phyloP scores from a whole-genome alignment of 2,888 invertebrate genomes.

The Xylophagus ater region DNA sequence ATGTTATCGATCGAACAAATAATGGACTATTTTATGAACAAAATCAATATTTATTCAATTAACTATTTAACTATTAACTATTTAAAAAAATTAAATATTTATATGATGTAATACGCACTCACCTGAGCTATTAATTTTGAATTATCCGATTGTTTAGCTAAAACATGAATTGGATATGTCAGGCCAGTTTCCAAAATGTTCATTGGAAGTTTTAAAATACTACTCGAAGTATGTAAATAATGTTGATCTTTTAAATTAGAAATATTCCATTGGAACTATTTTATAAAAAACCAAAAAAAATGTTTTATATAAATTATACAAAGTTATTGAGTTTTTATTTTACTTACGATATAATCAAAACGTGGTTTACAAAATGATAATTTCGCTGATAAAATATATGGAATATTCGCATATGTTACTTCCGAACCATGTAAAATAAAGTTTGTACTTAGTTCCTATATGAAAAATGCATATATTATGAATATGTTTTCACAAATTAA shows the following conservation, averaged over 20 bases:
- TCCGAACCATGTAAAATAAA: conserved; percentile 4
- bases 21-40: no score
- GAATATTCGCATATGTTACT: conserved; percentile 1
- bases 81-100: no score
- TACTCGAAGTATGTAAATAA: neutral
- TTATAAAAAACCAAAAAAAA: no score
- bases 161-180: neutral
- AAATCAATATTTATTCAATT: no score
- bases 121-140: no score
- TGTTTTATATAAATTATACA: no score
- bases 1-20: no score
- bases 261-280: neutral
- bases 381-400: neutral
- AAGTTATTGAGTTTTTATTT: neutral
- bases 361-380: conserved; percentile 2
- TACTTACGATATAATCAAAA: conserved; percentile 1
- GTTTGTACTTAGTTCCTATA: conserved; percentile 3
- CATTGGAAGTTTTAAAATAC: neutral
- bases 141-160: no score
- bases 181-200: neutral
- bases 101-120: no score
- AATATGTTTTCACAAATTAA: no score
- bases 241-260: neutral
- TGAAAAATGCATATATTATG: no score
- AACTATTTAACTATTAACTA: no score